Evolutionary conservation across 2,888 invertebrate species (phyloP).

Genomic region (Diachrysia chrysitis): DNA sequence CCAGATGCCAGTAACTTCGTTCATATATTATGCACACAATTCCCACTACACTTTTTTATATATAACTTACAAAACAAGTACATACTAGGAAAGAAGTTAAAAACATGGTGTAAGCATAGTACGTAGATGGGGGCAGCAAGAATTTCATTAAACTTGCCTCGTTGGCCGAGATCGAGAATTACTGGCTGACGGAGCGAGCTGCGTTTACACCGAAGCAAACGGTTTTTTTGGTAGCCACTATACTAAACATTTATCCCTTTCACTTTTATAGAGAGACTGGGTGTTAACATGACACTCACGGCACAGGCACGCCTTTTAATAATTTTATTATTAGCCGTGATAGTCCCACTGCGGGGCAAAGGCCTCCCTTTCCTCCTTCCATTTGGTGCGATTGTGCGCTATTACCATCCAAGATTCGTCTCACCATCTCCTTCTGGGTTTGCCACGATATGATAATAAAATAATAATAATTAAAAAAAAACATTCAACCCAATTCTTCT

Average conservation of each 20-base stretch:
- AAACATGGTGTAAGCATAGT: slow-evolving; percentile 60
- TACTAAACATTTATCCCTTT: too few species aligned
- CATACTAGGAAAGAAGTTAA: slow-evolving; percentile 52
- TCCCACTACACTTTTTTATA: slow-evolving; percentile 42
- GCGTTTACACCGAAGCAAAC: slow-evolving; percentile 62
- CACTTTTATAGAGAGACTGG: too few species aligned
- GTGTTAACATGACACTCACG: background rate
- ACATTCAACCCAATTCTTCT: too few species aligned
- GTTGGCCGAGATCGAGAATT: slow-evolving; percentile 75
- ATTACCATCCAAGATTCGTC: too few species aligned
- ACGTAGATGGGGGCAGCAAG: slow-evolving; percentile 68
- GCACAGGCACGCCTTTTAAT: too few species aligned
- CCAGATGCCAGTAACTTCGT: background rate
- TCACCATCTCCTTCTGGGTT: too few species aligned
- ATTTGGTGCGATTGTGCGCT: too few species aligned
- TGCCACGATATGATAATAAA: too few species aligned
- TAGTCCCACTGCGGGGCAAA: too few species aligned
- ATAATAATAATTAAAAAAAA: too few species aligned
- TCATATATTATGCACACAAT: slow-evolving; percentile 20
- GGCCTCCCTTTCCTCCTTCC: too few species aligned
- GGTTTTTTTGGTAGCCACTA: background rate
- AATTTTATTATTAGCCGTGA: too few species aligned
- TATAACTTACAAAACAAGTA: slow-evolving; percentile 46
- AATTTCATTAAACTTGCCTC: slow-evolving; percentile 84
- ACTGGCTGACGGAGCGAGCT: slow-evolving; percentile 62